Base-by-base conservation (phyloP, 1,140 invertebrate genomes). In the Bombus pyrosoma region DNA sequence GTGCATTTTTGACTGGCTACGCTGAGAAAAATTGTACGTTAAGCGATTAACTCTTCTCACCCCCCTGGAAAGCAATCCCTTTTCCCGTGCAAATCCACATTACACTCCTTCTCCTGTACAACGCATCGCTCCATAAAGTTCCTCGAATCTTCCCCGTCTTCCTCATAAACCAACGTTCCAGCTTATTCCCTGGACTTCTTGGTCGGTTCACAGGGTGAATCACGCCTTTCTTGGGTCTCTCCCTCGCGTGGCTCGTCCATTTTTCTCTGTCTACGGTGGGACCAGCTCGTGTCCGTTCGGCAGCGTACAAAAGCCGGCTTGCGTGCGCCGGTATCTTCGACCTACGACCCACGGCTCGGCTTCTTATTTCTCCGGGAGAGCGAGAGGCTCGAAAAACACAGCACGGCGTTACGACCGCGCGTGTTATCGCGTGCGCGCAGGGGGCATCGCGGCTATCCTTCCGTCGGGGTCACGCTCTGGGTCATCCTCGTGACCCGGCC, bases 401-500 rank as follows among this genome's bases (percentile, higher is more conserved):
- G 72, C 90, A 91, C 88, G 88, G 72, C 90, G 86, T 90, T 90
- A 88, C 85, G 76, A 80, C 57, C 66, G 79, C 87, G 84, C 86
- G 84, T 91, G 91, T 92, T 92, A 92, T 92, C 92, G 89, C 91
- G 89, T 93, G 93, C 86, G 91, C 91, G 91, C 93, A 93, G 94
- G 94, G 93, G 93, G 93, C 94, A 93, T 93, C 93, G 91, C 91
- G 90, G 92, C 90, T 92, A 92, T 93, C 91, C 92, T 87, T 89
- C 86, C 89, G 83, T 68, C 90, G 93, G 90, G 93, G 91, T 94
- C 92, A 91, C 81, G 86, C 62, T 89, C 57, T 81, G 79, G 90
- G 87, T 89, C 88, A 90, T 83, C 59, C 81, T 71, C 87, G 68
- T 87, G 89, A 90, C 88, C 89, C 86, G 34, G 41, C 43, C 47